phyloP scores from a whole-genome alignment of 2,797 vertebrate genomes.

The Acomys russatus region DNA sequence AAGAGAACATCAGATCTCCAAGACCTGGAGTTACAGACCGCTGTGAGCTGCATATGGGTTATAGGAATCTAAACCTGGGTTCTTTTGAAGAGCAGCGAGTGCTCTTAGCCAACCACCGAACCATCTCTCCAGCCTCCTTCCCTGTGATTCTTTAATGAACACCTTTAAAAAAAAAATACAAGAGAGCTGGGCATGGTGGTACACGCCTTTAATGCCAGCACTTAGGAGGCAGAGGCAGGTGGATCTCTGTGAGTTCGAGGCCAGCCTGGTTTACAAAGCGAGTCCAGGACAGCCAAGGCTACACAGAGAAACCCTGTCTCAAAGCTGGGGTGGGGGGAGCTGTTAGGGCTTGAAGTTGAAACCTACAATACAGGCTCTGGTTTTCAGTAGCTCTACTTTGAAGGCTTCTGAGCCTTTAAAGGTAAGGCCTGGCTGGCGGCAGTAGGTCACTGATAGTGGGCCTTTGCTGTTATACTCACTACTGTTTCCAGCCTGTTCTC shows the following conservation, averaged over 20 bases:
- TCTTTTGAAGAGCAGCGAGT: neutral
- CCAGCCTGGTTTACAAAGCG: too few relatives aligned
- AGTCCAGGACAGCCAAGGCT: too few relatives aligned
- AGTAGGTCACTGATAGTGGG: neutral
- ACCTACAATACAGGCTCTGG: neutral
- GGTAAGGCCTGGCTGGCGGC: neutral
- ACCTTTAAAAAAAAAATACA: too few relatives aligned
- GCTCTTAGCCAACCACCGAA: neutral
- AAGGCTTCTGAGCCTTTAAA: neutral
- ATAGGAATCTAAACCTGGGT: neutral
- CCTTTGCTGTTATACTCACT: neutral
- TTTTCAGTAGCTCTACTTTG: neutral
- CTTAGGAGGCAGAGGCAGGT: too few relatives aligned
- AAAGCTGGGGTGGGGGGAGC: too few relatives aligned
- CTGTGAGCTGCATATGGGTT: neutral
- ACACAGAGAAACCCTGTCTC: too few relatives aligned
- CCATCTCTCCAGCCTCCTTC: neutral
- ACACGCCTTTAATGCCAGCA: too few relatives aligned
- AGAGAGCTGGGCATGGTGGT: too few relatives aligned
- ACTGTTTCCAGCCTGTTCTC: neutral
- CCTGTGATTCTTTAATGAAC: neutral
- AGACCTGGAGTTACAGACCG: neutral
- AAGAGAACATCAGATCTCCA: neutral
- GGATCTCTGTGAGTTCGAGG: too few relatives aligned
- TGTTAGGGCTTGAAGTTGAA: neutral